phyloP scores from a whole-genome alignment of 2,888 invertebrate species.

The Acleris cristana region DNA sequence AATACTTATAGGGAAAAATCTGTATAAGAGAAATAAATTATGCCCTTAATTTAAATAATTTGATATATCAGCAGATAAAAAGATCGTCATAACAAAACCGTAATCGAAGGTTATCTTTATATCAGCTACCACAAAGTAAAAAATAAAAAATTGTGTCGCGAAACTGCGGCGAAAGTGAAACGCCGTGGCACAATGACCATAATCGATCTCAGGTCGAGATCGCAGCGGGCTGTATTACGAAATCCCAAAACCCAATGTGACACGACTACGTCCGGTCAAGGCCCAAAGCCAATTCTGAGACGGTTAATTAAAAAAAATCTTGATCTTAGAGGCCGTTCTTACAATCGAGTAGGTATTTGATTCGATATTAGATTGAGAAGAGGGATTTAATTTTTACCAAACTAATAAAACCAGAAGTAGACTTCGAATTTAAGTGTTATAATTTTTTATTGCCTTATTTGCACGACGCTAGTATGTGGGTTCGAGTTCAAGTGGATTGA shows the following conservation, averaged over 20 bases:
- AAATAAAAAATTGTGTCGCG: constrained; percentile 18
- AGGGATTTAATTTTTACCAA: background rate
- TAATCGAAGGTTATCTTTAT: constrained; percentile 4
- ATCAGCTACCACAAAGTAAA: background rate
- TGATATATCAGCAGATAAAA: background rate
- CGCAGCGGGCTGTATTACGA: constrained; percentile 64
- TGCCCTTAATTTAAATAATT: too few relatives aligned
- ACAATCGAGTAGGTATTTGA: constrained; percentile 13
- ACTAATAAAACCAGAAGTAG: background rate
- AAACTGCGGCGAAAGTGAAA: constrained; percentile 62
- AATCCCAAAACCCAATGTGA: constrained; percentile 66
- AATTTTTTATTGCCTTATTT: background rate
- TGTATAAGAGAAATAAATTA: too few relatives aligned
- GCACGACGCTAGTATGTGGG: background rate
- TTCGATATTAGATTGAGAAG: background rate
- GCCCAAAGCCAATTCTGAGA: constrained; percentile 30
- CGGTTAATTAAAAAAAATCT: constrained; percentile 12
- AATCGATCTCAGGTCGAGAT: constrained; percentile 62
- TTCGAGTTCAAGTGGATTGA: background rate
- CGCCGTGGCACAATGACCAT: constrained; percentile 69
- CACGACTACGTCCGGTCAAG: constrained; percentile 67
- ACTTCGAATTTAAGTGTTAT: background rate
- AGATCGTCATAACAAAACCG: background rate
- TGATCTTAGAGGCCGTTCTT: constrained; percentile 44
- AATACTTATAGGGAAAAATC: too few relatives aligned